A percentile compares a stretch with the other conserved stretches of the same genome.
Conservation (phyloP, 2,113 vertebrate species). For the Athene noctua region DNA sequence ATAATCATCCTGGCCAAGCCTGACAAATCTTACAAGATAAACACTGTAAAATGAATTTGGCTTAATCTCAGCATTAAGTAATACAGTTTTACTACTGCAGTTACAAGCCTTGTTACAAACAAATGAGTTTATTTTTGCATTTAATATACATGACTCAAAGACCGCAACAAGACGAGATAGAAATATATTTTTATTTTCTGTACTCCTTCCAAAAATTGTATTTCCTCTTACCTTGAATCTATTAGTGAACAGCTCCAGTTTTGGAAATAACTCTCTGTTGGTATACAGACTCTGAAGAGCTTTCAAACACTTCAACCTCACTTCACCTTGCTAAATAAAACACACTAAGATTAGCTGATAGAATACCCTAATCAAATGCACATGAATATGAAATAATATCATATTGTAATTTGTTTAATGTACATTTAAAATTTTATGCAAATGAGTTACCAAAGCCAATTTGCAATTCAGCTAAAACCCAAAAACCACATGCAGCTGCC, state of each 20-base stretch:
- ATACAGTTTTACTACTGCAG: background rate
- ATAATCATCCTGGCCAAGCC: background rate
- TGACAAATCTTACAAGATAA: background rate
- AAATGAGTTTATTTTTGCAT: background rate
- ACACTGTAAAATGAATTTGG: background rate
- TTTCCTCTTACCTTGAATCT: constrained; percentile 91
- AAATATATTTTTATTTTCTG: background rate
- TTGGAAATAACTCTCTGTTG: constrained; percentile 96
- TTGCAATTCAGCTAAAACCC: background rate
- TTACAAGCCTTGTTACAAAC: background rate
- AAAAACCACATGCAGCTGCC: background rate
- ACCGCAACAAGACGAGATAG: background rate
- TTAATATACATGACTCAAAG: background rate
- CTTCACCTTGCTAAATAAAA: constrained; percentile 94
- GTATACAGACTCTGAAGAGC: constrained; percentile 97
- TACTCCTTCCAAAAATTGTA: background rate
- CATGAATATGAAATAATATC: constrained; percentile 18
- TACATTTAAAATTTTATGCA: constrained; percentile 11
- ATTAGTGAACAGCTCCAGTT: constrained; percentile 97
- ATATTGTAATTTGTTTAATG: constrained; percentile 6
- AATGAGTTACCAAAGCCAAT: background rate
- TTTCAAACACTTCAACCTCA: constrained; percentile 98
- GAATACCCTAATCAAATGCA: background rate
- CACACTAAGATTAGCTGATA: constrained; percentile 33
- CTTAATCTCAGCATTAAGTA: background rate